Conservation (phyloP, 2,113 vertebrate genomes). For the Rana temporaria region DNA sequence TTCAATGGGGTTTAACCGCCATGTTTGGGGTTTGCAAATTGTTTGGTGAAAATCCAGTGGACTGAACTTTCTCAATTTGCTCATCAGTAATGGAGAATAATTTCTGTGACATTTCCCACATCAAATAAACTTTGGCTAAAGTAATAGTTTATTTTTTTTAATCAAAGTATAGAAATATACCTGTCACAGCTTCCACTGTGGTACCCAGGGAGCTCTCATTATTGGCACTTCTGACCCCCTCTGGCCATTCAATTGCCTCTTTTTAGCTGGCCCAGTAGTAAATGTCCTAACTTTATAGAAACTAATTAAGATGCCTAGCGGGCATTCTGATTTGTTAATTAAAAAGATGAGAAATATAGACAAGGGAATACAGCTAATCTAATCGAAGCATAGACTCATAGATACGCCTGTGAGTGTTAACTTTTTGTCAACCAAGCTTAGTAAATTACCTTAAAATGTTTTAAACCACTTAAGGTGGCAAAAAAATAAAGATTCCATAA, state of each 20-base stretch:
- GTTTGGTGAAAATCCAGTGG: too few relatives aligned
- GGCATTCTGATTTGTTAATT: slow-evolving; percentile 52
- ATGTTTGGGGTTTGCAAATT: too few relatives aligned
- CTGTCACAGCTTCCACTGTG: background rate
- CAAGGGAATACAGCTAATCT: slow-evolving; percentile 52
- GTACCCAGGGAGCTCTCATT: slow-evolving; percentile 13
- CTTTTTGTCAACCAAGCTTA: slow-evolving; percentile 40
- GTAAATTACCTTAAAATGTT: slow-evolving; percentile 41
- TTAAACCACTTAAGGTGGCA: slow-evolving; percentile 31
- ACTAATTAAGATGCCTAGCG: slow-evolving; percentile 56
- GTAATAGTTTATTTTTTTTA: too few relatives aligned
- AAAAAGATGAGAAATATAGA: slow-evolving; percentile 50
- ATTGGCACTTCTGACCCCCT: slow-evolving; percentile 21
- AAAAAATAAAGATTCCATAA: slow-evolving; percentile 23
- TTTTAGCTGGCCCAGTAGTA: slow-evolving; percentile 38
- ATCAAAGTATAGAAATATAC: background rate
- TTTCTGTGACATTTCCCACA: too few relatives aligned
- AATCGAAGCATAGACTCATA: slow-evolving; percentile 39
- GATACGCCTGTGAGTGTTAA: slow-evolving; percentile 25
- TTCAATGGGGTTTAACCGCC: too few relatives aligned
- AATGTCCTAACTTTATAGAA: slow-evolving; percentile 38
- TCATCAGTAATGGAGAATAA: too few relatives aligned
- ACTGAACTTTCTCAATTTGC: too few relatives aligned
- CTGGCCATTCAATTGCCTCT: slow-evolving; percentile 1
- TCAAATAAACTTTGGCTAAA: too few relatives aligned